These are phyloP conservation scores for Chrysogorgia sp. DNA, from an alignment of 92 coral and sea anemone genomes.

Conservation along the genomic window DNA sequence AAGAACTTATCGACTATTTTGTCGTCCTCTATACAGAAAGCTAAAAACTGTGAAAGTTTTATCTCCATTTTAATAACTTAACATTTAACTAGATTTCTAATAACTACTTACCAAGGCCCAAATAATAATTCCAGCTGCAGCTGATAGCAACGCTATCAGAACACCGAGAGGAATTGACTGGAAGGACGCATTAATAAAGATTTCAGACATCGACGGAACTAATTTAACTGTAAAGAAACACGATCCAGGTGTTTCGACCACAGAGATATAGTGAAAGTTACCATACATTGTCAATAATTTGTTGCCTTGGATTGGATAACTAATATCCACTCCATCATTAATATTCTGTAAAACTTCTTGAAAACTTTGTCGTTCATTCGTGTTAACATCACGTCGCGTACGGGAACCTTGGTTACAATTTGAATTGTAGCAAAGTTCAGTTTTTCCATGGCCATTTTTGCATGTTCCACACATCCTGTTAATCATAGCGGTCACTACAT, in stretches of 20 bases:
- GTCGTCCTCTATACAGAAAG: constrained; percentile 10
- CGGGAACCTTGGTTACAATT: constrained; percentile 8
- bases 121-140: constrained; percentile 68
- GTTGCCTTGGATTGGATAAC: constrained; percentile 82
- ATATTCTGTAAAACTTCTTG: constrained; percentile 60
- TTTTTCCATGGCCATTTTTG: constrained; percentile 67
- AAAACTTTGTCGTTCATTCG: constrained; percentile 9
- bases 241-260: constrained; percentile 79
- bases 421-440: constrained; percentile 17
- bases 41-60: too few relatives aligned
- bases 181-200: constrained; percentile 37
- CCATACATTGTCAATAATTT: constrained; percentile 56
- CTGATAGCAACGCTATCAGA: constrained; percentile 59
- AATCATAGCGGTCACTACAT: constrained; percentile 45
- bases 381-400: constrained; percentile 14
- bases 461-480: constrained; percentile 70
- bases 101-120: constrained; percentile 73
- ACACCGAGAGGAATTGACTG: constrained; percentile 60
- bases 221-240: constrained; percentile 71
- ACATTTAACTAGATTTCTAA: neutral
- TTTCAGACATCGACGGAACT: constrained; percentile 43
- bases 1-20: too few relatives aligned
- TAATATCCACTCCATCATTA: constrained; percentile 66
- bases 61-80: too few relatives aligned
- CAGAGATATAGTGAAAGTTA: constrained; percentile 58